Evolutionary conservation across 2,888 invertebrate genomes (phyloP).

Genomic region (Athalia cordata): DNA sequence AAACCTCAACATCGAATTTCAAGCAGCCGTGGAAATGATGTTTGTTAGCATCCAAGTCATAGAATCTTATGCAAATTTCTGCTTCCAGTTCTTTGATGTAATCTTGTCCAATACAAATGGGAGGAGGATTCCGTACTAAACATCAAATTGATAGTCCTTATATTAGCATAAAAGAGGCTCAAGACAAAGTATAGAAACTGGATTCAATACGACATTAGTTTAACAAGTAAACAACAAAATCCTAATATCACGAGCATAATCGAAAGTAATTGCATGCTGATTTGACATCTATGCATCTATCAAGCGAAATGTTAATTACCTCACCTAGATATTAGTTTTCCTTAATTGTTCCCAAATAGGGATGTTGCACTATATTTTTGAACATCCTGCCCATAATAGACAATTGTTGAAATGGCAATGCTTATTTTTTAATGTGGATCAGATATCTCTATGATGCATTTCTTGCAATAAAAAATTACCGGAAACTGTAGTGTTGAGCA

Average conservation of each 20-base stretch:
- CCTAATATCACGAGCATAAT: too few relatives aligned
- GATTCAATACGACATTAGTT: background rate
- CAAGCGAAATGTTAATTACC: too few relatives aligned
- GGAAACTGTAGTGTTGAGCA: slow-evolving; percentile 66
- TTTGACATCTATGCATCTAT: too few relatives aligned
- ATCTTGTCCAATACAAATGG: slow-evolving; percentile 62
- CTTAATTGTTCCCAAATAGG: too few relatives aligned
- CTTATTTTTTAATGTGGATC: background rate
- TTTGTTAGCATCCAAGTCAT: slow-evolving; percentile 57
- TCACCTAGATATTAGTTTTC: too few relatives aligned
- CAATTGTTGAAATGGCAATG: background rate
- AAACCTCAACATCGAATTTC: slow-evolving; percentile 54
- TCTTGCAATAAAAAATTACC: slow-evolving; percentile 54
- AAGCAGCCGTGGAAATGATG: slow-evolving; percentile 61
- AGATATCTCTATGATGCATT: background rate
- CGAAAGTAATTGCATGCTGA: too few relatives aligned
- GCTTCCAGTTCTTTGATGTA: slow-evolving; percentile 57
- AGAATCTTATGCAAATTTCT: slow-evolving; percentile 60
- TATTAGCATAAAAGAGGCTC: background rate
- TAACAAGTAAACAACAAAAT: background rate
- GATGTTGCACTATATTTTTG: too few relatives aligned
- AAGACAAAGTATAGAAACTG: background rate
- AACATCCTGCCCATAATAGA: too few relatives aligned
- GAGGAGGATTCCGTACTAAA: slow-evolving; percentile 67
- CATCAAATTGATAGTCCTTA: slow-evolving; percentile 35